phyloP scores from a whole-genome alignment of 2,797 vertebrate genomes.

The Tenualosa ilisha region DNA sequence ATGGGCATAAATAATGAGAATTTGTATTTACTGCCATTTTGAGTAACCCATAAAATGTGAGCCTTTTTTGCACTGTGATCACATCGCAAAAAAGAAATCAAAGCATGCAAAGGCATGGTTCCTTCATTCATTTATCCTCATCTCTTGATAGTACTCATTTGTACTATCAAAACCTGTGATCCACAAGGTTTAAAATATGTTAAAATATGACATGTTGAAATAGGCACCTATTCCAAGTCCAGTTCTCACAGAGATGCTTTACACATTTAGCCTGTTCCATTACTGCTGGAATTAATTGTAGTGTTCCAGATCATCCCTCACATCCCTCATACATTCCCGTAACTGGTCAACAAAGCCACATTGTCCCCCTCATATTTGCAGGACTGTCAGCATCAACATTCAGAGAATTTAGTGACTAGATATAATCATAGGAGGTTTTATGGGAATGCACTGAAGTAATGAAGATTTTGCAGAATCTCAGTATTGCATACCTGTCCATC shows the following conservation, averaged over 20 bases:
- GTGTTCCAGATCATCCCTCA: not conserved
- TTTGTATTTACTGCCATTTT: not conserved
- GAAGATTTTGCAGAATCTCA: not conserved
- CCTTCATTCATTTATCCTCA: no score
- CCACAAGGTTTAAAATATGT: not conserved
- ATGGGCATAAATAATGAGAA: not conserved
- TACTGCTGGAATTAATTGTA: not conserved
- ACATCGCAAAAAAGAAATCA: no score
- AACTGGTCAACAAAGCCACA: not conserved
- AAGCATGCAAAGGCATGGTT: no score
- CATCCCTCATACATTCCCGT: not conserved
- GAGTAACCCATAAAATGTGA: not conserved
- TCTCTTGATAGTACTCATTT: no score
- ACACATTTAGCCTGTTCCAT: not conserved
- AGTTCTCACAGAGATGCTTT: not conserved
- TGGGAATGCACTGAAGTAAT: not conserved
- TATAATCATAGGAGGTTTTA: constrained; percentile 73
- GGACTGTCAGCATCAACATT: constrained; percentile 75
- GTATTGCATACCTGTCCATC: constrained; percentile 87
- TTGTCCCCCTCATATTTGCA: constrained; percentile 82
- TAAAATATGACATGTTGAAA: not conserved
- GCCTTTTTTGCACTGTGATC: not conserved
- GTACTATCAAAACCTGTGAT: no score
- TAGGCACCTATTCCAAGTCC: not conserved
- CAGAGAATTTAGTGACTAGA: constrained; percentile 73